Base-by-base conservation (phyloP, 2,888 invertebrate species). In the Drosophila lacicola region DNA sequence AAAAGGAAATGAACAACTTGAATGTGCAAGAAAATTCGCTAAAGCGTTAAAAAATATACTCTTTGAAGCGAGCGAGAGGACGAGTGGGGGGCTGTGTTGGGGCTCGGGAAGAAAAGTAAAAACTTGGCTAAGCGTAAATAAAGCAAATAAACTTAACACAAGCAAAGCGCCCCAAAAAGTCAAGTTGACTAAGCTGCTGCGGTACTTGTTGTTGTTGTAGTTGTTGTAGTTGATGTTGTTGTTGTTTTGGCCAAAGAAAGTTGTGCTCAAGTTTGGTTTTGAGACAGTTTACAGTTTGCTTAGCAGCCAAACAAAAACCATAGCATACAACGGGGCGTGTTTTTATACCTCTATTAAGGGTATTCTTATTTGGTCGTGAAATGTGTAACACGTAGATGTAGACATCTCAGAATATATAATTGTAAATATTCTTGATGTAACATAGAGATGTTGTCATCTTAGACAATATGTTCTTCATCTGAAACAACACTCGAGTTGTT, bases 71-170 rank as follows among this genome's bases (percentile, higher is more conserved):
- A 11, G 41, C 8, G 8, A 17, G 17, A 13, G 17, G 14, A 3
- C 17, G 0, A 13, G 9, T 6, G 14, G 11, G 11, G 6, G 10
- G 11, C 13, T 37, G 17, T 25, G 17, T 19, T 11, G 37, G 14
- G 44, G 56, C 10, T 17, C n/a, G 37, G 11, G 25, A 37, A 62
- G 39, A 56, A 71, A 75, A 71, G 69, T 65, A 64, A 70, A 58
- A 78, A 77, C 77, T 81, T 84, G 83, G 71, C 87, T 86, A 75
- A 83, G 87, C 87, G 83, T 86, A 87, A 84, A 84, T 86, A 84
- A 84, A 79, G 86, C 82, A 83, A 86, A 83, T 83, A 83, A 83
- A 86, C 74, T 86, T 80, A 68, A 72, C 74, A 70, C 63, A 70
- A 46, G 62, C 73, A 67, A 19, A 49, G 55, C 58, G 65, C 55